Conservation (phyloP, 2,113 vertebrate species). For the Callionymus lyra region DNA sequence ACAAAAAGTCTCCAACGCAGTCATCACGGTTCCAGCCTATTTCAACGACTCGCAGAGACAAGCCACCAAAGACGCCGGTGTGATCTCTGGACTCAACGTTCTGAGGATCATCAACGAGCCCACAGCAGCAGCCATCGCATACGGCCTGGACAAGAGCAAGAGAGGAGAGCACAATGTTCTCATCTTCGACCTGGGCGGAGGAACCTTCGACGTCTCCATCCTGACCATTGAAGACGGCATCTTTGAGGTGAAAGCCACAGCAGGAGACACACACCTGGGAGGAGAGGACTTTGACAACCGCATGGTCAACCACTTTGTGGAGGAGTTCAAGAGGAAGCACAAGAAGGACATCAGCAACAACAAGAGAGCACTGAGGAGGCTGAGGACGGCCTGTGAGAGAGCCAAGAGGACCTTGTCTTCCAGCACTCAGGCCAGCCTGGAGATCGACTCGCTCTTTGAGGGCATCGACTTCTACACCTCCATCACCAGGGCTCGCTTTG, state of each 20-base stretch:
- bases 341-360: conserved; percentile 57
- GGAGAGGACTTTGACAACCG: conserved; percentile 57
- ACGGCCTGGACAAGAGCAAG: conserved; percentile 78
- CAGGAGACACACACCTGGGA: conserved; percentile 57
- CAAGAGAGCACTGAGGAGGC: conserved; percentile 54
- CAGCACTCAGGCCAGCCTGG: conserved; percentile 55
- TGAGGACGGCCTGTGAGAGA: conserved; percentile 56
- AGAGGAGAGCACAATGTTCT: conserved; percentile 52
- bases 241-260: conserved; percentile 59
- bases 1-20: conserved; percentile 74
- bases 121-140: conserved; percentile 85
- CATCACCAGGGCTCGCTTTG: conserved; percentile 58
- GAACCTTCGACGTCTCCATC: conserved; percentile 61
- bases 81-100: conserved; percentile 84
- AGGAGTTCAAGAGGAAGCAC: conserved; percentile 57
- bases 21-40: conserved; percentile 88
- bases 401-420: conserved; percentile 61
- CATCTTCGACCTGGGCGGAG: conserved; percentile 59
- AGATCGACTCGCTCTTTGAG: conserved; percentile 58
- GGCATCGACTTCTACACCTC: conserved; percentile 62
- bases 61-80: conserved; percentile 86
- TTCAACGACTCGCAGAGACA: conserved; percentile 93
- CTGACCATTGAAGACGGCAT: conserved; percentile 62
- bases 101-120: conserved; percentile 88
- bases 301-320: conserved; percentile 58